Percentiles rank a stretch among this genome's conserved stretches.
phyloP scores from a whole-genome alignment of 2,888 invertebrate genomes.

The Panopea generosa region DNA sequence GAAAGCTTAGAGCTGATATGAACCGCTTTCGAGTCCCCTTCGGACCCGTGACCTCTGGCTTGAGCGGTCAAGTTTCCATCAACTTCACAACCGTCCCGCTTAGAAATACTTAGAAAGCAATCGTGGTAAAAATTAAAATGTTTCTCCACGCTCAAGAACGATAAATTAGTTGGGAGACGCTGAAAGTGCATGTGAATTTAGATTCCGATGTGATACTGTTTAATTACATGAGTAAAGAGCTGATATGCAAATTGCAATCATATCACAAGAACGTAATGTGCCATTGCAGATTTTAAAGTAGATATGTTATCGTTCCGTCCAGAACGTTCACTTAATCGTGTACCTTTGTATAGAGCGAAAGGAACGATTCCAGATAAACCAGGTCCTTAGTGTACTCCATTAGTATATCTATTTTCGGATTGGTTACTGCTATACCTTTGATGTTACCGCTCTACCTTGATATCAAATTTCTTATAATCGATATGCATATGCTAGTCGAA shows the following conservation, averaged over 20 bases:
- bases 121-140: too few species aligned
- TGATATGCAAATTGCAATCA: slow-evolving; percentile 11
- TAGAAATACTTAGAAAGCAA: too few species aligned
- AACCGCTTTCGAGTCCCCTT: too few species aligned
- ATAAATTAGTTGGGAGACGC: too few species aligned
- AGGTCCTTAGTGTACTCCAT: slow-evolving; percentile 2
- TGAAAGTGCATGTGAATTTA: too few species aligned
- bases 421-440: slow-evolving; percentile 20
- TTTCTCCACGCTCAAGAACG: too few species aligned
- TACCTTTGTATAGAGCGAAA: slow-evolving; percentile 14
- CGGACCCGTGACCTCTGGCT: too few species aligned
- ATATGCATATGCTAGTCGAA: slow-evolving; percentile 35
- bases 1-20: too few species aligned
- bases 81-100: too few species aligned
- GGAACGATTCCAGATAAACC: slow-evolving; percentile 7
- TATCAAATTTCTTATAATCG: slow-evolving; percentile 38
- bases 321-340: slow-evolving; percentile 28
- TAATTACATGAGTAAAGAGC: not conserved
- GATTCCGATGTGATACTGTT: not conserved
- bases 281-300: slow-evolving; percentile 10
- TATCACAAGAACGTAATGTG: not conserved
- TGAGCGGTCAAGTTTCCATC: too few species aligned
- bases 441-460: slow-evolving; percentile 14
- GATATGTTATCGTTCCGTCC: too few species aligned
- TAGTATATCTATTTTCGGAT: slow-evolving; percentile 25